Evolutionary conservation across 2,888 invertebrate species (phyloP), one percentile per base, ranked within the genome.

Genomic region (Drosophila greeni): DNA sequence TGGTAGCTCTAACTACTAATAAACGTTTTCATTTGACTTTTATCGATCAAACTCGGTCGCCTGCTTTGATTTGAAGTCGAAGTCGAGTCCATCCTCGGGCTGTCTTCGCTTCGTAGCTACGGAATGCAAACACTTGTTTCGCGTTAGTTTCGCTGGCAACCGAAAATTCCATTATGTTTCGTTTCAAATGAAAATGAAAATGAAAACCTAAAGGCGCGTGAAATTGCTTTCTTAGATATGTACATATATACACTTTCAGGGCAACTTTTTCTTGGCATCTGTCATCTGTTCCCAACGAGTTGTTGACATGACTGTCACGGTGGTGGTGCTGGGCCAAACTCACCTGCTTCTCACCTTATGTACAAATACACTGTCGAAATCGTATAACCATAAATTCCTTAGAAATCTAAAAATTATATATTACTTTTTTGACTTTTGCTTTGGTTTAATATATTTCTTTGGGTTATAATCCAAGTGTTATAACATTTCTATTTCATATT

Each of bases 71-170:
- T 70, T 71, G 53, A 40, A 57, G 58, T 71, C 56, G 36, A 42
- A 26, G 37, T 43, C 36, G 36, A 48, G 20, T 29, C 23, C 39
- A 52, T 39, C 9, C 42, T 43, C 40, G 48, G 48, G 59, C 67
- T 53, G 53, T 55, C 43, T 57, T 59, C 53, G 76, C 78, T 82
- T 79, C 84, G 40, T 84, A 82, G 78, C 80, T 82, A 84, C 84
- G 84, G 84, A 84, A 79, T 84, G 84, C 82, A 84, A 74, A 76
- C 80, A 79, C 80, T 79, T 79, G 82, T 84, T 53, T 31, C 43
- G 34, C 26, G 48, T 53, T 47, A 31, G 48, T 42, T 40, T 34
- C 20, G n/a, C 20, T 33, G 18, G 43, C 72, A 66, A 60, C 72
- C 49, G 18, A 26, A 67, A 75, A 68, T 68, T 72, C 64, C 64